phyloP scores from a whole-genome alignment of 35 echinoderm and acorn worm genomes.

The Stichopus chloronotus region DNA sequence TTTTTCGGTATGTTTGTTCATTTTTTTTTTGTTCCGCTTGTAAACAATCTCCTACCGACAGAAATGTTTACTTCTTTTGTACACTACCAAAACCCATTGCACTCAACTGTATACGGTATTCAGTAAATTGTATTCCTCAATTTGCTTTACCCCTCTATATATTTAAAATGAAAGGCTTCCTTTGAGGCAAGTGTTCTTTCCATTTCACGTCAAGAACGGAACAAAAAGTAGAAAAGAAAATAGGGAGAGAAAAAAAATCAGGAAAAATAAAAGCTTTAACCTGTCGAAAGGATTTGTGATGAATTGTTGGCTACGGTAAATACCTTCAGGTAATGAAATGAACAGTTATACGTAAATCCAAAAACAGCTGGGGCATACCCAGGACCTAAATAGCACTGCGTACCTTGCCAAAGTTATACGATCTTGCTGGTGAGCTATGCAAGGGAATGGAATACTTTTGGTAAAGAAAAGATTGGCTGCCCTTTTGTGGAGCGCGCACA shows the following conservation, averaged over 20 bases:
- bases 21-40: conserved; percentile 40
- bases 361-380: background rate
- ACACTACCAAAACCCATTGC: background rate
- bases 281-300: background rate
- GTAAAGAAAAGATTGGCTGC: too few species aligned
- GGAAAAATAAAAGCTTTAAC: background rate
- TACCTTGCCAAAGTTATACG: too few species aligned
- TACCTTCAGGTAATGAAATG: background rate
- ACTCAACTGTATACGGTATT: background rate
- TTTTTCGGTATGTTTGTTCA: conserved; percentile 27
- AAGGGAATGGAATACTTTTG: too few species aligned
- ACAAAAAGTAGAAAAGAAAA: too few species aligned
- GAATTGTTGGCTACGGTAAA: background rate
- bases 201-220: background rate
- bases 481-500: too few species aligned
- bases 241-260: too few species aligned
- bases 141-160: background rate
- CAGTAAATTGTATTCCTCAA: background rate
- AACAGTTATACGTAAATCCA: background rate
- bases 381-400: background rate
- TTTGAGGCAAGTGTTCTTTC: background rate
- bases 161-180: conserved; percentile 12
- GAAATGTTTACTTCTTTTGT: background rate
- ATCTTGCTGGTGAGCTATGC: too few species aligned
- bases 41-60: conserved; percentile 8